Evolutionary conservation across 2,888 invertebrate species (phyloP).

Genomic region (Calameuta filiformis): DNA sequence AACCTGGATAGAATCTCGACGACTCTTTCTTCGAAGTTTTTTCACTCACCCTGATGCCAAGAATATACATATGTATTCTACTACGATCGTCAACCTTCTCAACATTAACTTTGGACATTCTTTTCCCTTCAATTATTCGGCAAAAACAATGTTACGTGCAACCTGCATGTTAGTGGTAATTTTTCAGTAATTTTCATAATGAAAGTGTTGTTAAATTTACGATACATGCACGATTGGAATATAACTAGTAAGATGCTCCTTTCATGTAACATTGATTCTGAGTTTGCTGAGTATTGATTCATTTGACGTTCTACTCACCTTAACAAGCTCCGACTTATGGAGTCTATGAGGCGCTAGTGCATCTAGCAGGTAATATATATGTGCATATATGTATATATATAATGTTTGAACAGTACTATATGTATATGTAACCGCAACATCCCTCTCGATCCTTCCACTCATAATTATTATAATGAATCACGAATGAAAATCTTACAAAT

Average conservation of each 20-base stretch:
- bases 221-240: background rate
- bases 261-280: background rate
- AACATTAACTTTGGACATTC: too few species aligned
- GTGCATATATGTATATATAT: too few species aligned
- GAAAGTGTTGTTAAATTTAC: background rate
- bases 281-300: background rate
- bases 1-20: background rate
- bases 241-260: background rate
- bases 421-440: background rate
- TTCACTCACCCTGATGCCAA: background rate
- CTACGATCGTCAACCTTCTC: too few species aligned
- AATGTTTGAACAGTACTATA: too few species aligned
- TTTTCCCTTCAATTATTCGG: background rate
- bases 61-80: background rate
- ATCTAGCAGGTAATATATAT: background rate
- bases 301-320: background rate
- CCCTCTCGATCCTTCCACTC: background rate
- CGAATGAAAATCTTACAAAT: background rate
- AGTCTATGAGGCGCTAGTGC: background rate
- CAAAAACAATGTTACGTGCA: background rate
- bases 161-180: background rate
- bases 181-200: constrained; percentile 9
- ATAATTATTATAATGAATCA: background rate
- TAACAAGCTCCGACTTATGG: background rate
- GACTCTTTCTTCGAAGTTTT: background rate